phyloP scores from a whole-genome alignment of 2,888 invertebrate genomes.

The Andricus curvator region DNA sequence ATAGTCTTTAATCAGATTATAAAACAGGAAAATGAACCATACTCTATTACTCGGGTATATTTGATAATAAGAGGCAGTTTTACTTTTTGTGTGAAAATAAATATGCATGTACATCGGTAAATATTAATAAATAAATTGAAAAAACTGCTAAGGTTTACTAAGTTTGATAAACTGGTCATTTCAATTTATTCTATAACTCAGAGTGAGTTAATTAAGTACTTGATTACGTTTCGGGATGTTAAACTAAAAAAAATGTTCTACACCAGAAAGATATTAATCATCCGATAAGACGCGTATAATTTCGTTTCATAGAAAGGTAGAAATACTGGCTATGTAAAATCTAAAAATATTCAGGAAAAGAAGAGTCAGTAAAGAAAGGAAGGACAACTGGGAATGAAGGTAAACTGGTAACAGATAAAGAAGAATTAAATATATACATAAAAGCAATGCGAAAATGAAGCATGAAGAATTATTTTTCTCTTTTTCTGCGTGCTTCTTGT shows the following conservation, averaged over 20 bases:
- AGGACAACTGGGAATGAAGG: conserved; percentile 14
- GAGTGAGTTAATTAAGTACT: no score
- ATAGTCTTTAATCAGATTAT: conserved; percentile 8
- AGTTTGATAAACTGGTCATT: no score
- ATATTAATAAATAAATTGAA: no score
- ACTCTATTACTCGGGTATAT: background rate
- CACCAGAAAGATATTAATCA: no score
- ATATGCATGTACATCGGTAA: no score
- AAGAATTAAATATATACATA: conserved; percentile 21
- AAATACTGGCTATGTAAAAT: background rate
- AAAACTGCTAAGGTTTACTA: no score
- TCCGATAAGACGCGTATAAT: no score
- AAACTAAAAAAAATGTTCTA: no score
- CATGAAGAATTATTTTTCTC: no score
- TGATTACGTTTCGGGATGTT: no score
- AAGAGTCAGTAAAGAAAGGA: conserved; percentile 12
- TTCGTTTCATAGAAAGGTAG: background rate
- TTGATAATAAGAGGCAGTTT: background rate
- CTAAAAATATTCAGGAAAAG: background rate
- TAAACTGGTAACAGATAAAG: conserved; percentile 26
- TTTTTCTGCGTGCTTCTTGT: no score
- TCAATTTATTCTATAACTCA: no score
- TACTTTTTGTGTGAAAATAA: background rate
- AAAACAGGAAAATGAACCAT: conserved; percentile 9
- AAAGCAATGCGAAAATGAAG: background rate